phyloP scores from a whole-genome alignment of 2,797 vertebrate genomes.

The Leptoclinus maculatus region DNA sequence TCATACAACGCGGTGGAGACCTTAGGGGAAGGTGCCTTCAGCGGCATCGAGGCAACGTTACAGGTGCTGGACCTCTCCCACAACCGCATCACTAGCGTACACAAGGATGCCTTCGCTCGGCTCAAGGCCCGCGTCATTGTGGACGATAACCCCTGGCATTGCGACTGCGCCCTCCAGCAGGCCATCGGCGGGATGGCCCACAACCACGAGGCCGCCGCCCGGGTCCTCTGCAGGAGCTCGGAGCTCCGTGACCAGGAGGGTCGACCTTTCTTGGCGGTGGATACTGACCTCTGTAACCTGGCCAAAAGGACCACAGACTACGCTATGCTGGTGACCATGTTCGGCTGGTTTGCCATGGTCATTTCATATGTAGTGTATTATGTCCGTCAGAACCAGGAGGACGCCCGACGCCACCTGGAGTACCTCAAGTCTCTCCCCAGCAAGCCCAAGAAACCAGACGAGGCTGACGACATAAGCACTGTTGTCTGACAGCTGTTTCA shows the following conservation, averaged over 20 bases:
- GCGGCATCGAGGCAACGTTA: constrained; percentile 93
- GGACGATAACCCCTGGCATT: constrained; percentile 98
- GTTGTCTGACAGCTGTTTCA: constrained; percentile 87
- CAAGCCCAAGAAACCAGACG: constrained; percentile 97
- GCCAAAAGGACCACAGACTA: constrained; percentile 98
- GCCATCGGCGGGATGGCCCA: constrained; percentile 95
- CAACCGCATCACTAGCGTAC: constrained; percentile 96
- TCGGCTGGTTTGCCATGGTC: constrained; percentile 99
- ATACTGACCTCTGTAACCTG: constrained; percentile 95
- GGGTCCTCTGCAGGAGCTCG: constrained; percentile 95
- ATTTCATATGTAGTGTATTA: constrained; percentile 99
- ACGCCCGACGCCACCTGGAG: constrained; percentile 96
- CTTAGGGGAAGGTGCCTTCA: constrained; percentile 94
- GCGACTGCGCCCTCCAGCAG: constrained; percentile 97
- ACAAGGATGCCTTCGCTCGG: constrained; percentile 95
- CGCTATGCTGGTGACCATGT: constrained; percentile 99
- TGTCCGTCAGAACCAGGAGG: constrained; percentile 98
- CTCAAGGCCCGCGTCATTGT: constrained; percentile 94
- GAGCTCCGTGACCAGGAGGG: constrained; percentile 93
- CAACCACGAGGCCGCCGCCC: constrained; percentile 93
- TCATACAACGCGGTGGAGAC: constrained; percentile 97
- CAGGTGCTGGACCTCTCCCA: constrained; percentile 97
- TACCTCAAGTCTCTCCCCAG: constrained; percentile 99
- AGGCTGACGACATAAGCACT: constrained; percentile 97
- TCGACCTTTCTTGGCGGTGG: constrained; percentile 91